Base-by-base conservation (phyloP, 2,113 vertebrate genomes). In the Pterocles burchelli region DNA sequence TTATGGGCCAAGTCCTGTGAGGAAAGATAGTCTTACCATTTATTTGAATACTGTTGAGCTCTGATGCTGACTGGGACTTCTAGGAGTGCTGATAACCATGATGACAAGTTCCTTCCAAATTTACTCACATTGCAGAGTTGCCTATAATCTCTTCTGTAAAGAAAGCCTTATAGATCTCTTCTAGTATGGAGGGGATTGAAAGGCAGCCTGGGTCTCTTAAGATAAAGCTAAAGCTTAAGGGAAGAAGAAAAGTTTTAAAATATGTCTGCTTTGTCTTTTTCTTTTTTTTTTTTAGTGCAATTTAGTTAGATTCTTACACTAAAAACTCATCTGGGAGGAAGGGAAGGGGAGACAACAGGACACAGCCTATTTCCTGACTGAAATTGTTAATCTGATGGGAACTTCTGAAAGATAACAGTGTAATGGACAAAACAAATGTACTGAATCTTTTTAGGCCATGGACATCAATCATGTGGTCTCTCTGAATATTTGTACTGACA, bases 401-500 rank as follows among this genome's bases (percentile, higher is more conserved):
- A 41, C 13, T 48, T 74, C 71, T 94, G 73, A 66, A 76, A 78
- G 79, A 34, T 68, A 74, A 88, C 66, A 43, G n/a, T 3, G 1
- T 45, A 66, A 66, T 68, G 85, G 72, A 77, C 49, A 87, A 88
- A 90, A 84, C 84, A 75, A 94, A 94, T 45, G 59, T 63, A 77
- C 61, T 57, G 77, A 76, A 85, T 80, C 38, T 86, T 58, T 88
- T 88, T 68, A 92, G 88, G 55, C 51, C 68, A 34, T 61, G 67
- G 63, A 78, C 71, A 89, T 90, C 80, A 66, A 76, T 94, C 95
- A 90, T 89, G 81, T 54, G 66, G 93, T 49, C 67, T 95, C 85
- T 80, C 82, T 92, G 95, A 94, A 88, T 95, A 88, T 96, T 95
- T 94, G 73, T 65, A 46, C 70, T 95, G 93, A 96, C 94, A 94